These are phyloP conservation scores for Acanthisitta chloris DNA, from an alignment of 2,113 vertebrate genomes.

Conservation along the genomic window DNA sequence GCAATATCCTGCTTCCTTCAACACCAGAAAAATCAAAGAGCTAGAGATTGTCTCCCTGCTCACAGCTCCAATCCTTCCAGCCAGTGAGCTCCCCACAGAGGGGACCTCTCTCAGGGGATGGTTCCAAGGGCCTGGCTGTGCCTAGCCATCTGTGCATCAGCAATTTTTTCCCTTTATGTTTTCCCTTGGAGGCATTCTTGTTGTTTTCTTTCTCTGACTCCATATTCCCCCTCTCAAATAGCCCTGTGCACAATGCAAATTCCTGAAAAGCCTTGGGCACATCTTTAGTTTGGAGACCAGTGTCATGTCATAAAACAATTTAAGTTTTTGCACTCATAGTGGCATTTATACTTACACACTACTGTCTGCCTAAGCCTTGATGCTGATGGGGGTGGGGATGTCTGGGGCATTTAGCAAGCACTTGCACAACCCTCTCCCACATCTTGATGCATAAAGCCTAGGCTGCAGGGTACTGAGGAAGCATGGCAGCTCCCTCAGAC, in stretches of 20 bases:
- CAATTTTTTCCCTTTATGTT: neutral
- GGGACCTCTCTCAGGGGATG: neutral
- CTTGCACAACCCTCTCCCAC: neutral
- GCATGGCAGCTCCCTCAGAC: fast-evolving
- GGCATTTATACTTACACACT: neutral
- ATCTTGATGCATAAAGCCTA: neutral
- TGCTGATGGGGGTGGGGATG: neutral
- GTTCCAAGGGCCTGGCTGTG: neutral
- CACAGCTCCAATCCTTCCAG: neutral
- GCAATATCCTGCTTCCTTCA: neutral
- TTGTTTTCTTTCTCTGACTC: neutral
- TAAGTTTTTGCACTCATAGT: neutral
- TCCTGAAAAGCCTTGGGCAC: neutral
- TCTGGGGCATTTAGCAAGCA: neutral
- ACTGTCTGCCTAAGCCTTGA: neutral
- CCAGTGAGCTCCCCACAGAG: neutral
- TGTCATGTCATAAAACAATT: neutral
- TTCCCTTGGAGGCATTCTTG: neutral
- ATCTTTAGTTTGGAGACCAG: neutral
- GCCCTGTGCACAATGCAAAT: neutral
- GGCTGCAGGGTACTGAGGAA: neutral
- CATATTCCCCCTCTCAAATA: neutral
- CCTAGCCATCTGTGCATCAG: neutral
- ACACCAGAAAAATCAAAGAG: neutral
- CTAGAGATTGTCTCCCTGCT: neutral